Evolutionary conservation across 2,113 vertebrate species (phyloP), one percentile per base, ranked within the genome.

Genomic region (Arenaria interpres): DNA sequence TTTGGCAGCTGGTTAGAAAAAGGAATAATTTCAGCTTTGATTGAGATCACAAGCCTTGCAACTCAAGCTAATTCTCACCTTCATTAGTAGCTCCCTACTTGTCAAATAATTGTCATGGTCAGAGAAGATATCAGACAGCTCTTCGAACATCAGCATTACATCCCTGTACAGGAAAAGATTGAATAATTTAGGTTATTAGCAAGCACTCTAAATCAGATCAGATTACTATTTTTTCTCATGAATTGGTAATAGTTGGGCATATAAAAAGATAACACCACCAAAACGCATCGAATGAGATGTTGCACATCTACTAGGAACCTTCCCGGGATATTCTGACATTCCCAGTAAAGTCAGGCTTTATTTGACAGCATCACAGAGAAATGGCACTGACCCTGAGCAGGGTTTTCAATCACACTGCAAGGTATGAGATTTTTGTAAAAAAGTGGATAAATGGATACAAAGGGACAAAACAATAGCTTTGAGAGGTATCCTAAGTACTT

Each of bases 111-210:
- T 99, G 97, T 99, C 99, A 32, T 99, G 99, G 86, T 99, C 99
- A 1, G 99, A 99, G 98, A 99, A 99, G 95, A 99, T 99, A 90
- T 99, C 99, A 1, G 99, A 99, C 79, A 99, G 98, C 78, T 99
- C 99, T 97, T 99, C 99, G 14, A 99, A 99, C 67, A 98, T 98
- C 97, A 99, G 97, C 98, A 99, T 98, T 78, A 98, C 98, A 89
- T 99, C 99, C 97, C 99, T 99, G 92, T 23, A 37, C 18, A 39
- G 75, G 57, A 88, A 30, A 95, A 66, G 62, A 57, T 56, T 7
- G 73, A 82, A 48, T 85, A 13, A 54, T 69, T 88, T 18, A 57
- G 9, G 30, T 90, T 24, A 60, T 62, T 56, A 71, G 39, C 21
- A 84, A 93, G 41, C 33, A 91, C 68, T 77, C 25, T 37, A n/a